These are phyloP conservation scores for Pantelozetes paolii DNA, from an alignment of 2,888 invertebrate genomes.

Conservation along the genomic window DNA sequence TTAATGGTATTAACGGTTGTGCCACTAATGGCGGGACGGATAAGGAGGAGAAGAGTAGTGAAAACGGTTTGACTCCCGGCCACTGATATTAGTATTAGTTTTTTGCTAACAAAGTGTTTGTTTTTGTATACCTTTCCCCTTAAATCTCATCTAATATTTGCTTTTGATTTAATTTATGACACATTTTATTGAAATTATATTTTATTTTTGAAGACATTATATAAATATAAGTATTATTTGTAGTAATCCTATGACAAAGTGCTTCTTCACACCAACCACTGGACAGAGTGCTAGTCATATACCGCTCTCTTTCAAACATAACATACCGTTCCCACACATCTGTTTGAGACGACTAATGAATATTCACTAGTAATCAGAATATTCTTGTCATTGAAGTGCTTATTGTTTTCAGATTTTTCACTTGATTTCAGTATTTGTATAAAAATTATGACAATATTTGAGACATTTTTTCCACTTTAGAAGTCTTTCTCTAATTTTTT, in stretches of 20 bases:
- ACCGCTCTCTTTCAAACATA: not conserved
- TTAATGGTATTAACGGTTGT: constrained; percentile 33
- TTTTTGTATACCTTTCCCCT: not conserved
- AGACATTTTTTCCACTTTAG: no score
- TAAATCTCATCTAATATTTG: not conserved
- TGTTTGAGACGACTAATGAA: no score
- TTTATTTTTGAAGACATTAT: not conserved
- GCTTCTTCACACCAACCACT: not conserved
- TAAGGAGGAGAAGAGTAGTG: not conserved
- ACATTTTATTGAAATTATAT: not conserved
- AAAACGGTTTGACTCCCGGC: not conserved
- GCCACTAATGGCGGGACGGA: not conserved
- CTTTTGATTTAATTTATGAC: constrained; percentile 2
- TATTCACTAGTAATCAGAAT: no score
- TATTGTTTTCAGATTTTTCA: no score
- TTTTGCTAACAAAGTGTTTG: not conserved
- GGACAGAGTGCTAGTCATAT: constrained; percentile 25
- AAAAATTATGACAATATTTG: no score
- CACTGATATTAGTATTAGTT: not conserved
- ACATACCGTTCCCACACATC: no score
- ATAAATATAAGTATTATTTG: not conserved
- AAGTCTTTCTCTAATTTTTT: no score
- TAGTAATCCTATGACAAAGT: not conserved
- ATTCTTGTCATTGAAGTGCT: no score
- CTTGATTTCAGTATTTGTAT: no score